A percentile compares a stretch with the other conserved stretches of the same genome.
phyloP scores from a whole-genome alignment of 2,797 vertebrate species.

The Melanogrammus aeglefinus region DNA sequence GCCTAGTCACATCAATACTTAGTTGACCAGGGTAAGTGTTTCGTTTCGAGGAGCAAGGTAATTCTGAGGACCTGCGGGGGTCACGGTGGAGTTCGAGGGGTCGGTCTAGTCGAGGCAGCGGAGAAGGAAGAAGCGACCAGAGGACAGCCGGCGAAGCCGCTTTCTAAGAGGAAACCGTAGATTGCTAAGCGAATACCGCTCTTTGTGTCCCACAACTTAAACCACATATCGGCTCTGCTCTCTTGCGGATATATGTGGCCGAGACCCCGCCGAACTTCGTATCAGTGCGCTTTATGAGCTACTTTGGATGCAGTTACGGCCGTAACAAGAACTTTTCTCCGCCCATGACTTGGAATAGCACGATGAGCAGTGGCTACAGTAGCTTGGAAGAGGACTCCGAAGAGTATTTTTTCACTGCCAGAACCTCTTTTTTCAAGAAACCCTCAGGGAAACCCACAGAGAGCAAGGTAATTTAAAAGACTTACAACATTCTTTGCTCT shows the following conservation, averaged over 20 bases:
- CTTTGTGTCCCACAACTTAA: background rate
- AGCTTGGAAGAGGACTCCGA: slow-evolving; percentile 95
- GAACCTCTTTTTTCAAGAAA: slow-evolving; percentile 93
- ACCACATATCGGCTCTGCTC: background rate
- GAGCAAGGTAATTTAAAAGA: slow-evolving; percentile 59
- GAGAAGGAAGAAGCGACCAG: slow-evolving; percentile 19
- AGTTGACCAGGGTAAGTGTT: background rate
- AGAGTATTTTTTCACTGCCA: slow-evolving; percentile 96
- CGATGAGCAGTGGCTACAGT: slow-evolving; percentile 98
- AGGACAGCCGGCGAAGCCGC: background rate
- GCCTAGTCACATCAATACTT: background rate
- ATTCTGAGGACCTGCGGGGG: slow-evolving; percentile 9
- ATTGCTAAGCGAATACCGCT: background rate
- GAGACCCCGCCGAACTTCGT: background rate
- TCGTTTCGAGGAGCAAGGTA: too few relatives aligned
- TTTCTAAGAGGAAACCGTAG: background rate
- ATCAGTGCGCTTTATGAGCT: background rate
- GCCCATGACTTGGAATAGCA: slow-evolving; percentile 89
- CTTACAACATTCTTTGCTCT: background rate
- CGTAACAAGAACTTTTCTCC: slow-evolving; percentile 39
- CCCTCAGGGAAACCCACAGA: slow-evolving; percentile 76
- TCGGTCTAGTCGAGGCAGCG: slow-evolving; percentile 13
- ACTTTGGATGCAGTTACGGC: slow-evolving; percentile 52
- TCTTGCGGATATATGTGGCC: too few relatives aligned
- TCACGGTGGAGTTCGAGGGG: slow-evolving; percentile 27